Evolutionary conservation across 2,797 vertebrate genomes (phyloP).

Genomic region (Neosilurus mollespiculum): DNA sequence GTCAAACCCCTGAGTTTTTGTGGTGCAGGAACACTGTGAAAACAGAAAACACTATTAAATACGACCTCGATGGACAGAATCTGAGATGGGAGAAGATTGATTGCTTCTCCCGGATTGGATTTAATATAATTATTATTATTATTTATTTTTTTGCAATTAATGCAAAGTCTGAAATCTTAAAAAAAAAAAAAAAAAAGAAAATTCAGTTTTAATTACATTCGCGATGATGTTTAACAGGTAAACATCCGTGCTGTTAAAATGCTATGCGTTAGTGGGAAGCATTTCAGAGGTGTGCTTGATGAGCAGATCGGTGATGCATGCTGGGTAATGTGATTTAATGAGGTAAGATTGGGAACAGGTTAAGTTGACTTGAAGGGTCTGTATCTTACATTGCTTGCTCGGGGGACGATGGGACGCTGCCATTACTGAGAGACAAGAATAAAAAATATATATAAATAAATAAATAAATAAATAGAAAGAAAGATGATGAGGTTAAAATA

Average conservation of each 20-base stretch:
- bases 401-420: constrained; percentile 61
- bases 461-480: background rate
- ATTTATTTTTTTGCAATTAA: constrained; percentile 4
- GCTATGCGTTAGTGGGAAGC: constrained; percentile 18
- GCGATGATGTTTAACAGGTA: constrained; percentile 5
- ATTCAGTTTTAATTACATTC: background rate
- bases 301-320: constrained; percentile 61
- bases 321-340: constrained; percentile 44
- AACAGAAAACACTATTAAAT: constrained; percentile 74
- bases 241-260: constrained; percentile 11
- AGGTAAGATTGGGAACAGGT: constrained; percentile 21
- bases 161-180: constrained; percentile 4
- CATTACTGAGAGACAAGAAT: constrained; percentile 70
- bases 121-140: too few species aligned
- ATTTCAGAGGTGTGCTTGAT: constrained; percentile 23
- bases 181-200: background rate
- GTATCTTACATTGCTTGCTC: constrained; percentile 73
- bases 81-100: constrained; percentile 39
- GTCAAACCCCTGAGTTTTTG: constrained; percentile 78
- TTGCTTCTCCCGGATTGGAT: constrained; percentile 11
- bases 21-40: constrained; percentile 77
- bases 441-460: background rate
- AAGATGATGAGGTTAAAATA: constrained; percentile 31
- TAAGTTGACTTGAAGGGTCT: constrained; percentile 23
- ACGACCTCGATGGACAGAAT: background rate